phyloP scores from a whole-genome alignment of 1,140 invertebrate species.

The Drosophila sp. region DNA sequence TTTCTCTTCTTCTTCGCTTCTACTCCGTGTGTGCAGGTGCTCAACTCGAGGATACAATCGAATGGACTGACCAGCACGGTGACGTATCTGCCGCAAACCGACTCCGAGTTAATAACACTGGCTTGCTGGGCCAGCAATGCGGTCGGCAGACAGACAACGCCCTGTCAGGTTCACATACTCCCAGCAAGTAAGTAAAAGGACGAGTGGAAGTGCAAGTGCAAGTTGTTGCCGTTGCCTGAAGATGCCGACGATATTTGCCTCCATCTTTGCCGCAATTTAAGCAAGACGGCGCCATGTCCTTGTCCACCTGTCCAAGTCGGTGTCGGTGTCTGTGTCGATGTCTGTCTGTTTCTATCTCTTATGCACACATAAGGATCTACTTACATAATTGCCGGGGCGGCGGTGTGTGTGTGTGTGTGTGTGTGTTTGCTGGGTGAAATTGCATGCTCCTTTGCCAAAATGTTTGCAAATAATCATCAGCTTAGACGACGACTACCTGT shows the following conservation, averaged over 20 bases:
- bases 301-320: constrained; percentile 16
- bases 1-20: constrained; percentile 9
- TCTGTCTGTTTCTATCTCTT: constrained; percentile 47
- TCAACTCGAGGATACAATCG: constrained; percentile 85
- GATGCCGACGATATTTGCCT: constrained; percentile 55
- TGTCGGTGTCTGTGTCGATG: constrained; percentile 25
- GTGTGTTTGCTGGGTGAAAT: constrained; percentile 27
- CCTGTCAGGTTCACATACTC: constrained; percentile 92
- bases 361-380: constrained; percentile 76
- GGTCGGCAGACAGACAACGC: constrained; percentile 90
- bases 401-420: constrained; percentile 4
- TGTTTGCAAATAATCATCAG: constrained; percentile 60
- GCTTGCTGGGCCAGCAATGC: constrained; percentile 94
- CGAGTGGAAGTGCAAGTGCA: constrained; percentile 31
- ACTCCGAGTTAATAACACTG: constrained; percentile 90
- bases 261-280: constrained; percentile 67
- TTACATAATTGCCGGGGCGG: constrained; percentile 69
- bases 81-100: constrained; percentile 86
- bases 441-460: constrained; percentile 41
- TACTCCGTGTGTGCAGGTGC: constrained; percentile 81
- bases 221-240: constrained; percentile 28
- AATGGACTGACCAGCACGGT: constrained; percentile 88
- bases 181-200: constrained; percentile 88
- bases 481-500: constrained; percentile 7
- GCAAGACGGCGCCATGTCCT: constrained; percentile 33